These are phyloP conservation scores for Blastomussa wellsi DNA, from an alignment of 92 coral and sea anemone genomes.

Conservation along the genomic window DNA sequence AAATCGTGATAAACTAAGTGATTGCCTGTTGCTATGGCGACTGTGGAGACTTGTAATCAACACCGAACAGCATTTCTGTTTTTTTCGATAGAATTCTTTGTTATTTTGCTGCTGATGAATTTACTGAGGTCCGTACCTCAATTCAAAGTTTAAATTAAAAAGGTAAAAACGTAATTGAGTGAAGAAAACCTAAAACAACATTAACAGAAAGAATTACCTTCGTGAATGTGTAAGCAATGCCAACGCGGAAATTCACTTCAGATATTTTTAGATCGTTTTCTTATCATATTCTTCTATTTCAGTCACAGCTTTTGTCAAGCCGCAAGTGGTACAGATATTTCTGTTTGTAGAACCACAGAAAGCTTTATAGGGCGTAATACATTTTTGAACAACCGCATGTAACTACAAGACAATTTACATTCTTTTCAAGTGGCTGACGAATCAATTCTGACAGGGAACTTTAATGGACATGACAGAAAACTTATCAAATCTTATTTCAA, in stretches of 20 bases:
- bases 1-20: too few relatives aligned
- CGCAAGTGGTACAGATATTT: neutral
- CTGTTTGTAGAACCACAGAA: neutral
- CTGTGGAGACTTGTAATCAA: neutral
- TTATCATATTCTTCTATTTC: neutral
- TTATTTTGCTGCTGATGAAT: neutral
- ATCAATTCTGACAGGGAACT: neutral
- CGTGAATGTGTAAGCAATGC: neutral
- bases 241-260: neutral
- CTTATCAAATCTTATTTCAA: neutral
- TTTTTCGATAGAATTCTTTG: neutral
- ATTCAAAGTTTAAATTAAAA: neutral
- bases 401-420: slow-evolving; percentile 10
- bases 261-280: neutral
- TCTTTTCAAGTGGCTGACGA: slow-evolving; percentile 9
- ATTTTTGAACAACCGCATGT: neutral
- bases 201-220: neutral
- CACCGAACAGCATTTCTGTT: neutral
- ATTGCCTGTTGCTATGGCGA: neutral
- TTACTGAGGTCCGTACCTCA: neutral
- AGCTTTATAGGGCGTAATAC: neutral
- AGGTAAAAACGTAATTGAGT: neutral
- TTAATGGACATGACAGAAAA: slow-evolving; percentile 4
- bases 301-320: neutral
- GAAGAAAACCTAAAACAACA: neutral